Conservation (phyloP, 2,113 vertebrate genomes). For the Todiramphus chloris region DNA sequence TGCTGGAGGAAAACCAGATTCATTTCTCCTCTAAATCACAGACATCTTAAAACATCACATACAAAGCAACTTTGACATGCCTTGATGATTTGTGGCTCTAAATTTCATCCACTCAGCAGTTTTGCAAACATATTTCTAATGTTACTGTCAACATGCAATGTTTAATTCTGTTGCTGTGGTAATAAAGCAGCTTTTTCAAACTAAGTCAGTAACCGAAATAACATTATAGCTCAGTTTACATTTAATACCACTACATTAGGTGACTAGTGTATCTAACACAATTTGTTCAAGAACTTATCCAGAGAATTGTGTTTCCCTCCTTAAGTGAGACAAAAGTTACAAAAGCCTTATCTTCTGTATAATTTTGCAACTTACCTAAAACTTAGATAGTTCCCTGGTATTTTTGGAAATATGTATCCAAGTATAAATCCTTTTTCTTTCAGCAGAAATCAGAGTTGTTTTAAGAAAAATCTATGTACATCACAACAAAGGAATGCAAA, state of each 20-base stretch:
- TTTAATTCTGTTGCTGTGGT: constrained; percentile 22
- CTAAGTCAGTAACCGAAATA: neutral
- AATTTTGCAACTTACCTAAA: constrained; percentile 22
- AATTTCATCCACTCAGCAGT: constrained; percentile 46
- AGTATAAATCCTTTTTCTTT: neutral
- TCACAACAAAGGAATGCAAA: constrained; percentile 75
- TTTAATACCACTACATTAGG: constrained; percentile 2
- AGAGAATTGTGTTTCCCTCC: neutral
- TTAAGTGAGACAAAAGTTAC: neutral
- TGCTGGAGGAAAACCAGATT: neutral
- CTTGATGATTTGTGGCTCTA: constrained; percentile 27
- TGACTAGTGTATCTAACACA: neutral
- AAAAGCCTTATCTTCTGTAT: neutral
- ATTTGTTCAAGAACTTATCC: neutral
- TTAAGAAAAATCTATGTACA: constrained; percentile 28
- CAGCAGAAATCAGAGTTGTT: constrained; percentile 33
- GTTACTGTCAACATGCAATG: constrained; percentile 26
- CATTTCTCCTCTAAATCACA: constrained; percentile 31
- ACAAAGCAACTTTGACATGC: constrained; percentile 4
- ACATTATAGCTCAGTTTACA: neutral
- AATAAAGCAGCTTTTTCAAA: constrained; percentile 59
- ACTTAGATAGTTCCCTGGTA: neutral
- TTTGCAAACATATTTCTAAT: constrained; percentile 32
- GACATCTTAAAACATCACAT: neutral
- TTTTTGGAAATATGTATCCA: neutral